Conservation (phyloP, 2,113 vertebrate species). For the Anser brachyrhynchus region DNA sequence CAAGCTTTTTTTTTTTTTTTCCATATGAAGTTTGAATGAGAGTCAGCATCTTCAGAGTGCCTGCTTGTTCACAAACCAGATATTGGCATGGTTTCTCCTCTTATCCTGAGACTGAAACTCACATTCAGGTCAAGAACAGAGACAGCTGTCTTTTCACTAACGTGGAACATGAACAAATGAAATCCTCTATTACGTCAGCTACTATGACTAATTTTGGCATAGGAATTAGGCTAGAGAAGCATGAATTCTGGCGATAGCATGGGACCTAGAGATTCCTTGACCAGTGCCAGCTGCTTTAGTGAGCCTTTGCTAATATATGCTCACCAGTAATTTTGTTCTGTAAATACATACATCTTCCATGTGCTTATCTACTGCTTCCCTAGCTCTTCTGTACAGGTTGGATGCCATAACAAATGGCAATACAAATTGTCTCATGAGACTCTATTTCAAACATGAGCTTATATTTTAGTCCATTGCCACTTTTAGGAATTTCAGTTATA, state of each 20-base stretch:
- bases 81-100: neutral
- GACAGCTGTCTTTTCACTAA: neutral
- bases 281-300: neutral
- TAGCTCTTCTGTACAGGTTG: neutral
- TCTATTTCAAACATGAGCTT: neutral
- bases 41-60: neutral
- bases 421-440: neutral
- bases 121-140: neutral
- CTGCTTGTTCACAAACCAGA: neutral
- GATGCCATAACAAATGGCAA: neutral
- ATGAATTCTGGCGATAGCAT: neutral
- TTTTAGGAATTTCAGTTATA: neutral
- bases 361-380: neutral
- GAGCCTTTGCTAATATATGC: neutral
- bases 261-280: neutral
- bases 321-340: neutral
- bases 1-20: neutral
- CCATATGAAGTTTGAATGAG: neutral
- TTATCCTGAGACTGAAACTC: neutral
- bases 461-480: neutral
- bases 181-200: neutral
- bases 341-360: neutral
- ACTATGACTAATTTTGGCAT: neutral
- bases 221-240: neutral
- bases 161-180: neutral